Evolutionary conservation across 2,113 vertebrate species (phyloP), one percentile per base, ranked within the genome.

Genomic region (Apeltes quadracus): DNA sequence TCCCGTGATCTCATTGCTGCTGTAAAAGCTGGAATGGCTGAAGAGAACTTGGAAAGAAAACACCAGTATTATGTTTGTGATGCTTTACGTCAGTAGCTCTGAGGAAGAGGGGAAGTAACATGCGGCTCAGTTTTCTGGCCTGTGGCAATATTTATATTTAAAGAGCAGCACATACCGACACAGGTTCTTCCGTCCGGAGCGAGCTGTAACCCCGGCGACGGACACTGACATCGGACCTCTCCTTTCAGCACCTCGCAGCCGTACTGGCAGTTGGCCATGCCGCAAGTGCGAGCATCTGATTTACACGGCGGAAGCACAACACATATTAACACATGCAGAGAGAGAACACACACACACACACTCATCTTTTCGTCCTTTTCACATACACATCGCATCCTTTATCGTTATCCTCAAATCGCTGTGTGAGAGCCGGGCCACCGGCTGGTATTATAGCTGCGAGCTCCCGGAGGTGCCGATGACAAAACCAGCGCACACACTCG

Each of bases 211-310:
- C 98, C 97, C 0, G 97, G 96, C 1, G 97, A 96, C 7, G 97
- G 98, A 77, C 97, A 99, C 75, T 95, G 97, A 85, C 98, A 99
- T 51, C 91, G 94, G 13, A 97, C 92, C 34, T 98, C 95, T 44
- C 97, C 98, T 87, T 98, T 99, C 82, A 95, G 85, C 2, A 98
- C 90, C 4, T 98, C 96, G 48, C 98, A 99, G 86, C 97, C 98
- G 11, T 99, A 98, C 89, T 99, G 98, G 79, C 98, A 99, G 91
- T 99, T 98, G 25, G 98, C 98, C 97, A 98, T 95, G 2, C 94
- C 94, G 79, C 98, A 99, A 0, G 95, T 94, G 41, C 94, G 93
- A 55, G 93, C 93, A 84, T 93, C 98, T 99, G 86, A 25, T 36
- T 75, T 46, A 71, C 36, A 73, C 54, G 58, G 66, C 23, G 61